A percentile compares a stretch with the other conserved stretches of the same genome.
Evolutionary conservation across 2,113 vertebrate genomes (phyloP).

Genomic region (Synchiropus splendidus): DNA sequence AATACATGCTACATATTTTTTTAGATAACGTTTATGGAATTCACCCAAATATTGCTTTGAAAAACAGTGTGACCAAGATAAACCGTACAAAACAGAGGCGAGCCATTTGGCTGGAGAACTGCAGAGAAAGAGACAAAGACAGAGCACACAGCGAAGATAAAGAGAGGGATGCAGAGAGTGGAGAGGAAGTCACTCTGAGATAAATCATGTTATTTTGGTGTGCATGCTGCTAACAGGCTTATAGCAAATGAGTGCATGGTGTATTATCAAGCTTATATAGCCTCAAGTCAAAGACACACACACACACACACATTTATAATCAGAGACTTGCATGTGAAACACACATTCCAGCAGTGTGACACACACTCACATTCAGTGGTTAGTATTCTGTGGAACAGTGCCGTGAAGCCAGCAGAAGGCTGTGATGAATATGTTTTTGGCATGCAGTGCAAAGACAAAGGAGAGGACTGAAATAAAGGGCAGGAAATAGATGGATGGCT

Average conservation of each 20-base stretch:
- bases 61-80: no score
- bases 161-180: conserved; percentile 5
- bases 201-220: conserved; percentile 39
- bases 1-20: no score
- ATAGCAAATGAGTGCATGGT: conserved; percentile 59
- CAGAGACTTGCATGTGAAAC: conserved; percentile 15
- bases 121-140: conserved; percentile 12
- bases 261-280: conserved; percentile 54
- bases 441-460: conserved; percentile 44
- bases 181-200: conserved; percentile 16
- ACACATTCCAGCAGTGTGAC: conserved; percentile 31
- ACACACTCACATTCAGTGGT: conserved; percentile 39
- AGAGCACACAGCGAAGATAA: conserved; percentile 18
- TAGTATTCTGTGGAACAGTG: conserved; percentile 52
- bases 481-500: conserved; percentile 19
- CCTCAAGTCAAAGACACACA: conserved; percentile 39
- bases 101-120: not conserved
- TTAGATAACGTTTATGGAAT: no score
- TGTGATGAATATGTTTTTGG: conserved; percentile 65
- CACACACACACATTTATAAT: conserved; percentile 20
- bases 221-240: conserved; percentile 59
- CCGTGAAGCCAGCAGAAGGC: conserved; percentile 56
- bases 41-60: no score
- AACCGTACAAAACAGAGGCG: no score
- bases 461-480: conserved; percentile 39